Conservation (phyloP, 2,888 invertebrate species). For the Cryptophagus acutangulus region DNA sequence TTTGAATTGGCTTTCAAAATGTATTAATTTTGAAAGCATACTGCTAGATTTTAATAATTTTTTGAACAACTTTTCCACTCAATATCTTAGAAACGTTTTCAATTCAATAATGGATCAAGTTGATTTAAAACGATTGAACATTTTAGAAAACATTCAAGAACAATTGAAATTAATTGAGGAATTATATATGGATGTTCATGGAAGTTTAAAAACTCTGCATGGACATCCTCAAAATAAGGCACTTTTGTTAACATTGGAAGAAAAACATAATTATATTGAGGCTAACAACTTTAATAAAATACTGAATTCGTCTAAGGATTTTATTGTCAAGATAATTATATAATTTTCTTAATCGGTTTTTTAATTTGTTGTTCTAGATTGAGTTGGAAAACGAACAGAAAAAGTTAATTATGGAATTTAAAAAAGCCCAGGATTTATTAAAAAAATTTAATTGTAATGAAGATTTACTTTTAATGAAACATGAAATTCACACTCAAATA, state of each 20-base stretch:
- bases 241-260: conserved; percentile 31
- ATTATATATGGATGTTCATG: conserved; percentile 23
- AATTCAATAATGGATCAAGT: conserved; percentile 8
- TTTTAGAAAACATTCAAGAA: conserved; percentile 10
- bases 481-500: too few relatives aligned
- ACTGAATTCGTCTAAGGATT: too few relatives aligned
- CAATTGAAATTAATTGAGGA: conserved; percentile 11
- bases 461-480: too few relatives aligned
- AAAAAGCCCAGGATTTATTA: too few relatives aligned
- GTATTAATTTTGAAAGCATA: conserved; percentile 19
- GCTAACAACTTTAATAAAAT: too few relatives aligned
- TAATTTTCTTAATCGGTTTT: too few relatives aligned
- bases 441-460: too few relatives aligned
- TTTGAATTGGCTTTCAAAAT: conserved; percentile 33
- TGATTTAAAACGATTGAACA: background rate
- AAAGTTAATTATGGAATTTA: too few relatives aligned
- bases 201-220: conserved; percentile 35
- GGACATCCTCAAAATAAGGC: conserved; percentile 36
- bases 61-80: conserved; percentile 11
- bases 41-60: conserved; percentile 12
- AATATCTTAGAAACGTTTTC: conserved; percentile 14
- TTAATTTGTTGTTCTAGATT: too few relatives aligned
- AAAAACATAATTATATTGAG: conserved; percentile 15
- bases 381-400: too few relatives aligned
- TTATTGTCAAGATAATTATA: too few relatives aligned